phyloP scores from a whole-genome alignment of 2,113 vertebrate genomes.

The Rhipidura dahli region DNA sequence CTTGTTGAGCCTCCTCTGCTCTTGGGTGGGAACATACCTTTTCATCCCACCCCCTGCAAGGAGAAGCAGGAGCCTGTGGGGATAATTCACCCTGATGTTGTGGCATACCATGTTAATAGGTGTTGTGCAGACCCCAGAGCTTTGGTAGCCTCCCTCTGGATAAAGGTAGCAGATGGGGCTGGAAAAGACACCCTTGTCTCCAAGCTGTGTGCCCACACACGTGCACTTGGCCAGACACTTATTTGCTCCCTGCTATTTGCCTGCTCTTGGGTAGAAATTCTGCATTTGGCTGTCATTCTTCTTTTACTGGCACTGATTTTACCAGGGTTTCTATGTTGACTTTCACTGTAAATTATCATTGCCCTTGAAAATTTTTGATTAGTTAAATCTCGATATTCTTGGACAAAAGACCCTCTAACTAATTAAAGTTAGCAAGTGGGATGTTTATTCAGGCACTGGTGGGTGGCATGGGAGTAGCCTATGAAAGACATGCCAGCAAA shows the following conservation, averaged over 20 bases:
- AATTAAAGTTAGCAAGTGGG: too few species aligned
- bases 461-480: too few species aligned
- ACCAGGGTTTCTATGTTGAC: background rate
- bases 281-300: background rate
- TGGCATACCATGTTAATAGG: background rate
- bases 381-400: too few species aligned
- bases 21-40: background rate
- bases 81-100: background rate
- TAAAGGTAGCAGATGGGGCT: background rate
- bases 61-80: background rate
- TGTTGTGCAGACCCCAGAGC: background rate
- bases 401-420: too few species aligned
- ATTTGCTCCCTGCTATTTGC: background rate
- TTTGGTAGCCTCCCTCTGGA: background rate
- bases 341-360: background rate
- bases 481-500: too few species aligned
- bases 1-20: background rate
- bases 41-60: background rate
- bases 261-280: background rate
- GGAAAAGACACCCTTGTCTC: background rate
- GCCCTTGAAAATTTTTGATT: background rate
- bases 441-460: too few species aligned
- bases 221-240: background rate
- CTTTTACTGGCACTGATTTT: background rate
- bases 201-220: rapidly evolving